Percentiles rank a stretch among this genome's conserved stretches.
Conservation (phyloP, 1,140 invertebrate species). For the Heliconius hewitsoni region DNA sequence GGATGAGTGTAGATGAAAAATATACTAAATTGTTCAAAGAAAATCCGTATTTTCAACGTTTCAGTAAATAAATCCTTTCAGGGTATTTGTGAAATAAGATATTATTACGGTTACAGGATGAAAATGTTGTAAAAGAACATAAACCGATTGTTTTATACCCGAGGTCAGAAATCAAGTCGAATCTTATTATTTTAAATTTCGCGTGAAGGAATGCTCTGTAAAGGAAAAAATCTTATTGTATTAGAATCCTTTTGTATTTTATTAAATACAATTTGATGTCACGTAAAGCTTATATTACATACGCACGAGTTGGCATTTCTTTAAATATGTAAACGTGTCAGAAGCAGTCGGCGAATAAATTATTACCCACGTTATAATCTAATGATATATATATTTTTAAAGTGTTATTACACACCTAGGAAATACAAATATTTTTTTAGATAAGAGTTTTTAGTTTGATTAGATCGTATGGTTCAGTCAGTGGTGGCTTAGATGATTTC, state of each 20-base stretch:
- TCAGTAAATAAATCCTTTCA: slow-evolving; percentile 3
- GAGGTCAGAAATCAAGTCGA: slow-evolving; percentile 51
- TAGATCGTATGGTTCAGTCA: no score
- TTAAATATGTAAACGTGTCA: slow-evolving; percentile 37
- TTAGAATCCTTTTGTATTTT: slow-evolving; percentile 37
- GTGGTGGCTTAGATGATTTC: no score
- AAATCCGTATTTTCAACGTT: slow-evolving; percentile 4
- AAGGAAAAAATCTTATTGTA: slow-evolving; percentile 46
- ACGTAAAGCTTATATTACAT: slow-evolving; percentile 22
- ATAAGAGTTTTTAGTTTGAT: no score
- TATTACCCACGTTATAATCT: not conserved
- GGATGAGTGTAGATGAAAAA: not conserved
- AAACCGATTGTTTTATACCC: slow-evolving; percentile 31
- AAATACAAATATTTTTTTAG: no score
- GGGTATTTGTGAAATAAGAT: not conserved
- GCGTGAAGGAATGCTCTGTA: slow-evolving; percentile 34
- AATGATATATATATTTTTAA: no score
- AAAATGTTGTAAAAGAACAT: slow-evolving; percentile 26
- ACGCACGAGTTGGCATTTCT: slow-evolving; percentile 16
- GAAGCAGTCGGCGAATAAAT: not conserved
- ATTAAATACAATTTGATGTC: slow-evolving; percentile 35
- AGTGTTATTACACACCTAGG: no score
- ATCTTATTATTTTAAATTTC: slow-evolving; percentile 50
- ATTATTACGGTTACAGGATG: slow-evolving; percentile 22
- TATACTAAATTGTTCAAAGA: not conserved